These are phyloP conservation scores for Miltochrista miniata DNA, from an alignment of 2,888 invertebrate genomes.

Conservation along the genomic window DNA sequence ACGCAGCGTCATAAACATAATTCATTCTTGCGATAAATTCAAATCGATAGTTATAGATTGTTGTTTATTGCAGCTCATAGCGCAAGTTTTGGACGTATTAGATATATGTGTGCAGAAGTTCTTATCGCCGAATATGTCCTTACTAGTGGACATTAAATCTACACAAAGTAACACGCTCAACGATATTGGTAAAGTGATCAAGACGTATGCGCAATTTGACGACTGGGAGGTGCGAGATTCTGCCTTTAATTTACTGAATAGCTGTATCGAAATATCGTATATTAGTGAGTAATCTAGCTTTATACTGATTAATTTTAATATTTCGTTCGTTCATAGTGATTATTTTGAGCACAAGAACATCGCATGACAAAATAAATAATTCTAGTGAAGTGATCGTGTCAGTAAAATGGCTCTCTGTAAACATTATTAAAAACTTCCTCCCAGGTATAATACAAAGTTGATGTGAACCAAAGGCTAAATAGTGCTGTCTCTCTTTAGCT, in stretches of 20 bases:
- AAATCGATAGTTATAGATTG: not conserved
- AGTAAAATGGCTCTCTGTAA: no score
- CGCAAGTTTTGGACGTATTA: slow-evolving; percentile 86
- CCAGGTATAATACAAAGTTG: no score
- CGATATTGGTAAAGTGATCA: slow-evolving; percentile 84
- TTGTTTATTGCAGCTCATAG: slow-evolving; percentile 76
- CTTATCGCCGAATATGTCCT: slow-evolving; percentile 87
- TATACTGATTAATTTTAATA: no score
- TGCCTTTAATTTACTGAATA: slow-evolving; percentile 86
- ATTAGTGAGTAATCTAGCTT: slow-evolving; percentile 78
- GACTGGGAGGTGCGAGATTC: slow-evolving; percentile 90
- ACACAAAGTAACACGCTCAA: slow-evolving; percentile 83
- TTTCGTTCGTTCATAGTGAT: no score
- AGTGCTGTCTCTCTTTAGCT: no score
- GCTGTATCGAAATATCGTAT: slow-evolving; percentile 85
- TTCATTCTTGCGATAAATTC: not conserved
- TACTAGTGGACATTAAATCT: slow-evolving; percentile 86
- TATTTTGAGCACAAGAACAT: no score
- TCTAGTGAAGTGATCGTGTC: no score
- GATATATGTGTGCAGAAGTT: slow-evolving; percentile 87
- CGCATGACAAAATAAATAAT: no score
- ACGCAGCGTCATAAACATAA: not conserved
- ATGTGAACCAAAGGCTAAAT: no score
- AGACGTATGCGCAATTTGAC: slow-evolving; percentile 84
- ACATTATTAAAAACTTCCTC: no score